Conservation (phyloP, 1,140 invertebrate species). For the Drosophila leontia region DNA sequence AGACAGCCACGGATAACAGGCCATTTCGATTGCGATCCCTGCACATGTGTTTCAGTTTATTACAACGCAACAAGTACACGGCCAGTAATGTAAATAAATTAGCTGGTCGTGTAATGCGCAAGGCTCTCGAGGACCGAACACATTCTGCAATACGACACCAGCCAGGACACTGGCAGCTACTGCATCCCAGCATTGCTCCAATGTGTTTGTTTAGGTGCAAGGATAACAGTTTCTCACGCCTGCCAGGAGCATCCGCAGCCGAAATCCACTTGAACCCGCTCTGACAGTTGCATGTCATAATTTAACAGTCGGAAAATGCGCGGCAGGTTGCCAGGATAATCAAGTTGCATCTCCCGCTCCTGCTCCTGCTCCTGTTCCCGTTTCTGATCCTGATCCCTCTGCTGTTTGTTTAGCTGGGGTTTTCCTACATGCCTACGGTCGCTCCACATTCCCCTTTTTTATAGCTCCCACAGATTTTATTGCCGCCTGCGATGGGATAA, state of each 20-base stretch:
- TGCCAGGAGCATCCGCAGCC: slow-evolving; percentile 38
- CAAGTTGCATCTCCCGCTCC: slow-evolving; percentile 46
- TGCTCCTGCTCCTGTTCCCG: background rate
- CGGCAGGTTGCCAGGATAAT: slow-evolving; percentile 68
- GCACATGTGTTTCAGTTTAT: slow-evolving; percentile 59
- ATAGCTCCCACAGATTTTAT: slow-evolving; percentile 37
- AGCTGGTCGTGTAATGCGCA: slow-evolving; percentile 54
- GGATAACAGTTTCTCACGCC: slow-evolving; percentile 79
- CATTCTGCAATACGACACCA: slow-evolving; percentile 63
- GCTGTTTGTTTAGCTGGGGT: slow-evolving; percentile 67
- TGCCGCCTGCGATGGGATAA: slow-evolving; percentile 44
- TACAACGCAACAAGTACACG: slow-evolving; percentile 32
- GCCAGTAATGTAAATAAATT: slow-evolving; percentile 69
- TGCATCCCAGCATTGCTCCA: slow-evolving; percentile 35
- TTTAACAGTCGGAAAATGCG: slow-evolving; percentile 69
- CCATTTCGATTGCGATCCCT: slow-evolving; percentile 48
- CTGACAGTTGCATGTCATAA: slow-evolving; percentile 80
- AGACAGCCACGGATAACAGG: slow-evolving; percentile 33
- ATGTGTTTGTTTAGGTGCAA: slow-evolving; percentile 76
- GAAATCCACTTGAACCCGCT: slow-evolving; percentile 57
- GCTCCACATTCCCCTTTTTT: slow-evolving; percentile 27
- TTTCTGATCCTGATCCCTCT: slow-evolving; percentile 2
- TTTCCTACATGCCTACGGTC: slow-evolving; percentile 19
- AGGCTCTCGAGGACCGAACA: slow-evolving; percentile 51
- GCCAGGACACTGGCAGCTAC: slow-evolving; percentile 56